Evolutionary conservation across 1,140 invertebrate genomes (phyloP), one percentile per base, ranked within the genome.

Genomic region (Lordiphosa mommai): DNA sequence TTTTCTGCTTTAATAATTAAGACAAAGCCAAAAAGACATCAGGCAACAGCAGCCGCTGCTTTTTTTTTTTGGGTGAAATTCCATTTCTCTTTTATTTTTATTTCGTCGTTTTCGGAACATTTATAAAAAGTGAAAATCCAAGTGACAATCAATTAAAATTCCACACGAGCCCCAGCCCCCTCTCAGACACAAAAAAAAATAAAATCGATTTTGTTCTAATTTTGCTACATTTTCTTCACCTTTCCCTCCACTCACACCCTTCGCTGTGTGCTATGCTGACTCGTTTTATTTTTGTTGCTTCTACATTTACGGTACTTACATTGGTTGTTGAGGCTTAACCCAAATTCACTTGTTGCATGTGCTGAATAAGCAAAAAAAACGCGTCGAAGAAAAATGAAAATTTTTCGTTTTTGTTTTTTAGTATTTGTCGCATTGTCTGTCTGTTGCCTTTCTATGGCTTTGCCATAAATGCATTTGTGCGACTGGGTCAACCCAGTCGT

Each of bases 111-210:
- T 55, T 69, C 50, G 46, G 47, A 71, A 59, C 60, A 51, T 56
- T 72, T 64, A 63, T 69, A 77, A 84, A 84, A 84, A 84, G 77
- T 84, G 77, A 84, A 84, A 84, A 85, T 84, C 72, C 68, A 77
- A 84, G 79, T 77, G 77, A 84, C 77, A 84, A 84, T 85, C 77
- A 84, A 84, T 84, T 85, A 84, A 84, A 84, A 84, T 85, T 77
- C 77, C 76, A 82, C 56, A 63, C 76, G 65, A 80, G 65, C n/a
- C n/a, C n/a, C n/a, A n/a, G 33, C 65, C 51, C 38, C 67, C 64
- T 44, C 51, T 40, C 48, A 44, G 13, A 46, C 47, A 43, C 13
- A 20, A 36, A 51, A 51, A 30, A 46, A 44, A 14, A 69, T 33
- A 44, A 65, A 61, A 71, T 71, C 67, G 63, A 71, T 71, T 82